Evolutionary conservation across 2,888 invertebrate genomes (phyloP), one percentile per base, ranked within the genome.

Genomic region (Pardosa pseudoannulata): DNA sequence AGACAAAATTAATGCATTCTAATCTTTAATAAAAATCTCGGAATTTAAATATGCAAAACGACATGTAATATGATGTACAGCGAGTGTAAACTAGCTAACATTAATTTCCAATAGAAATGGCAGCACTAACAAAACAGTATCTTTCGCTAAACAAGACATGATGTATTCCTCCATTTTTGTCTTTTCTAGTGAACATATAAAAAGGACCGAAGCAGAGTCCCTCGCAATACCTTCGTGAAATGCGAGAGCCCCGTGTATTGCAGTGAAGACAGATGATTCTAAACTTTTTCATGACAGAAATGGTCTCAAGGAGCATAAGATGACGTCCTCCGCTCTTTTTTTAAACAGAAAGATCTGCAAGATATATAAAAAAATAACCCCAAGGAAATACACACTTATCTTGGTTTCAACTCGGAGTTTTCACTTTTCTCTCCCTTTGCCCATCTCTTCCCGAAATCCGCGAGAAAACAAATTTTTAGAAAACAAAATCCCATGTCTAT

Each of bases 311-410:
- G 46, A 72, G 65, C 65, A 31, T 13, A 29, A 64, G 6, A 23
- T 19, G 36, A 65, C 67, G 46, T 80, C 41, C 56, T 36, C 13
- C 7, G 19, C 65, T 36, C 62, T 67, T 50, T 65, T 72, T 72
- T 72, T 41, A 39, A 27, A 19, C 27, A 39, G 50, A 74, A 56
- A 74, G 50, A 79, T 46, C n/a, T 46, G 11, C 16, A 23, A 19
- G 56, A 56, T 39, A 65, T 23, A 75, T 6, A 32, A 62, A 41
- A n/a, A 76, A 67, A 27, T 67, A 80, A 46, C 41, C 65, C 73
- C 27, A 28, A 68, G 82, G 82, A 82, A 82, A 82, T 82, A 74
- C 68, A 36, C 68, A 62, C 81, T 81, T 81, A 81, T 81, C 81
- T 62, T 32, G 39, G 79, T 28, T 78, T 79, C 79, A 79, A 56